phyloP scores from a whole-genome alignment of 2,797 vertebrate genomes.

The Malurus leucopterus region DNA sequence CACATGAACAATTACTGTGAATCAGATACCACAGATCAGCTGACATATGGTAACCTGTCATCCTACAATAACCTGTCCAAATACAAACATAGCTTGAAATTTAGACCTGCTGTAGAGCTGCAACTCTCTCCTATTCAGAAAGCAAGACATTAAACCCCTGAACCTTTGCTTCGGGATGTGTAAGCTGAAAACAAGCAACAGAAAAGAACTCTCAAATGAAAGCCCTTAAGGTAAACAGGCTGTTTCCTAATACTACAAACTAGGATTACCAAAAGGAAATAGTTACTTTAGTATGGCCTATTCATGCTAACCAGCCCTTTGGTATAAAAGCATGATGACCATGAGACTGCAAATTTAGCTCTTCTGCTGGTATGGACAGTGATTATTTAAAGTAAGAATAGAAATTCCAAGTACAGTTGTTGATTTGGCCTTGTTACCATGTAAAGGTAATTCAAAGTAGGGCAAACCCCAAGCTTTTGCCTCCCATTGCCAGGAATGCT shows the following conservation, averaged over 20 bases:
- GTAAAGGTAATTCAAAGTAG: background rate
- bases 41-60: constrained; percentile 52
- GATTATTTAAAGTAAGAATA: background rate
- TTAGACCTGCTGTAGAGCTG: background rate
- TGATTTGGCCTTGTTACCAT: background rate
- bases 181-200: background rate
- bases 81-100: constrained; percentile 34
- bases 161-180: background rate
- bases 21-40: constrained; percentile 60
- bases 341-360: constrained; percentile 2
- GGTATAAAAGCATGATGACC: background rate
- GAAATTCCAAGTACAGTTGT: background rate
- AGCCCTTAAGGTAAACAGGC: background rate
- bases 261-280: constrained; percentile 18
- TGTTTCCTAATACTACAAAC: constrained; percentile 7
- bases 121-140: background rate
- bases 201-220: background rate
- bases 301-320: background rate
- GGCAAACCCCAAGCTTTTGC: background rate
- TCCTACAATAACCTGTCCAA: constrained; percentile 28
- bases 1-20: constrained; percentile 47
- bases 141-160: background rate
- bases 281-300: background rate
- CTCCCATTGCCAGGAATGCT: background rate
- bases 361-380: background rate